Evolutionary conservation across 2,113 vertebrate species (phyloP).

Genomic region (Sciurus niger): DNA sequence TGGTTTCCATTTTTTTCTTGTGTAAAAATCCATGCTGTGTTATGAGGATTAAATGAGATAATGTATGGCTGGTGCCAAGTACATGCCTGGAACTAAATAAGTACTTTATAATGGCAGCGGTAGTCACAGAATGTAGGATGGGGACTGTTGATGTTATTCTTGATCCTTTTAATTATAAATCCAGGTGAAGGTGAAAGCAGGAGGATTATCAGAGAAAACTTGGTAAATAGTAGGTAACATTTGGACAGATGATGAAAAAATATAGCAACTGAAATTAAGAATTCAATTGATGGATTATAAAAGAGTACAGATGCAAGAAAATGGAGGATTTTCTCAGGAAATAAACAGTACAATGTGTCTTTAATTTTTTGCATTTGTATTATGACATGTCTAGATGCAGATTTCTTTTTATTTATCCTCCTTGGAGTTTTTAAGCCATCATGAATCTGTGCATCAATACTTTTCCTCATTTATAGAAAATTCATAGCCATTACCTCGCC

Average conservation of each 20-base stretch:
- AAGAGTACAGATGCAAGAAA: neutral
- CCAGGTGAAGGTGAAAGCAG: neutral
- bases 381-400: no score
- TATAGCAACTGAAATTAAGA: no score
- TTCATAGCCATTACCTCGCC: neutral
- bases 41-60: slow-evolving; percentile 8
- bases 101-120: neutral
- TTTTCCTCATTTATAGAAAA: slow-evolving; percentile 41
- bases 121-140: neutral
- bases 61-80: neutral
- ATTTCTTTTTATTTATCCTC: neutral
- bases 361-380: neutral
- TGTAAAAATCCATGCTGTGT: neutral
- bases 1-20: neutral
- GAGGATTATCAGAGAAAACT: neutral
- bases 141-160: neutral
- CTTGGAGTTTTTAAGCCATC: neutral
- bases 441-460: neutral
- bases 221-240: neutral
- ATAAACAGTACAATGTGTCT: neutral
- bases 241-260: neutral
- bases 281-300: no score
- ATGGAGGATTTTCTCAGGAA: neutral
- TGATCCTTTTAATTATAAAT: slow-evolving; percentile 32
- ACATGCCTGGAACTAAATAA: neutral